A percentile compares a stretch with the other conserved stretches of the same genome.
Evolutionary conservation across 2,797 vertebrate genomes (phyloP).

Genomic region (Chelmon rostratus): DNA sequence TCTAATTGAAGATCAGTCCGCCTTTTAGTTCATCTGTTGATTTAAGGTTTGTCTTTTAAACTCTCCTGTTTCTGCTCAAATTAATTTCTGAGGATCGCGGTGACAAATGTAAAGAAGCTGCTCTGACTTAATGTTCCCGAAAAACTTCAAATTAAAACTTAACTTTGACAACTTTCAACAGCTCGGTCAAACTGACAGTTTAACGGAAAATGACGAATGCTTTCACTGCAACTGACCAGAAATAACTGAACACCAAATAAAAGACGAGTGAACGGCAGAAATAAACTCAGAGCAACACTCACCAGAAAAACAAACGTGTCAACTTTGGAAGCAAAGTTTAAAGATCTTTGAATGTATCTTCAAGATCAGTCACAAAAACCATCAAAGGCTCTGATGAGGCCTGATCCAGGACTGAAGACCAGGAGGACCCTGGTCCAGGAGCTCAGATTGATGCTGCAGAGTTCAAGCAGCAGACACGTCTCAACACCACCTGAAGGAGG

Average conservation of each 20-base stretch:
- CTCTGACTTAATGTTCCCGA: conserved; percentile 53
- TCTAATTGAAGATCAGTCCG: conserved; percentile 41
- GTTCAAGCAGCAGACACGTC: too few species aligned
- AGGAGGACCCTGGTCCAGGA: too few species aligned
- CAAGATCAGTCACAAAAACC: too few species aligned
- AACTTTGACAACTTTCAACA: conserved; percentile 53
- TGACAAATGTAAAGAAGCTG: conserved; percentile 50
- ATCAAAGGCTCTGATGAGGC: too few species aligned
- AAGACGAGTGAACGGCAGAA: too few species aligned
- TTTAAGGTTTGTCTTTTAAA: conserved; percentile 58
- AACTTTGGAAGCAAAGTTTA: too few species aligned
- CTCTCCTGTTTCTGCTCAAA: conserved; percentile 28
- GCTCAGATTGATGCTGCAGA: too few species aligned
- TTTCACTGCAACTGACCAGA: neutral
- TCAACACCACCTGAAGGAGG: too few species aligned
- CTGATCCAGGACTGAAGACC: too few species aligned
- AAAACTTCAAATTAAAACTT: conserved; percentile 68
- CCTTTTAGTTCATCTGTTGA: conserved; percentile 55
- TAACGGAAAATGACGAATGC: neutral
- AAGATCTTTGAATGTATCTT: too few species aligned
- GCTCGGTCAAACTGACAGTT: neutral
- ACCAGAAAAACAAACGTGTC: too few species aligned
- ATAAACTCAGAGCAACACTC: too few species aligned
- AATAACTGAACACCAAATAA: neutral
- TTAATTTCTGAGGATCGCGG: conserved; percentile 58